A percentile compares a stretch with the other conserved stretches of the same genome.
phyloP scores from a whole-genome alignment of 2,113 vertebrate species.

The Perca schrenkii region DNA sequence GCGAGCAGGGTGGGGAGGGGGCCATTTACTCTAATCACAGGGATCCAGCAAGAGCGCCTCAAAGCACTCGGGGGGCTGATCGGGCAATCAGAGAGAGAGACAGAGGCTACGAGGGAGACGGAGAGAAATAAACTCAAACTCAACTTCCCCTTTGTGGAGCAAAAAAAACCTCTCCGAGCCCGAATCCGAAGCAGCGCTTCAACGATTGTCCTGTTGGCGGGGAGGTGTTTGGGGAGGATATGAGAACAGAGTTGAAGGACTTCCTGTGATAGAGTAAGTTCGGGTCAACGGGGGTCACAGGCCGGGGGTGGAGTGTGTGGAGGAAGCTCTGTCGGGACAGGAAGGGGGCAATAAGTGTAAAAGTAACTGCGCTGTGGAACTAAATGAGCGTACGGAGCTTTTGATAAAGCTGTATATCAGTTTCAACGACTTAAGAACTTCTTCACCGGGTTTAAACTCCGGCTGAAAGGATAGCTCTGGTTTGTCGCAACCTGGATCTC shows the following conservation, averaged over 20 bases:
- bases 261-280: constrained; percentile 55
- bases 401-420: not conserved
- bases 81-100: constrained; percentile 77
- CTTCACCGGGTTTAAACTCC: too few species aligned
- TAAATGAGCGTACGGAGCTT: not conserved
- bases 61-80: constrained; percentile 75
- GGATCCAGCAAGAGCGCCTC: constrained; percentile 75
- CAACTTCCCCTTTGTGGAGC: constrained; percentile 60
- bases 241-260: constrained; percentile 36
- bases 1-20: constrained; percentile 51
- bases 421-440: too few species aligned
- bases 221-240: constrained; percentile 1
- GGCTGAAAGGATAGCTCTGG: too few species aligned
- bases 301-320: not conserved
- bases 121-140: constrained; percentile 72
- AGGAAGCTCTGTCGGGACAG: constrained; percentile 5
- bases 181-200: constrained; percentile 54
- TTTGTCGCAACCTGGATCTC: not conserved
- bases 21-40: constrained; percentile 83
- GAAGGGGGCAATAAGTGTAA: not conserved
- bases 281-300: not conserved
- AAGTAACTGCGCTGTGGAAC: not conserved
- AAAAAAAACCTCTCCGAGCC: constrained; percentile 39
- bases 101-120: constrained; percentile 55
- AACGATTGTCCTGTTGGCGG: constrained; percentile 54